Base-by-base conservation (phyloP, 2,797 vertebrate genomes). In the Prunella strophiata region DNA sequence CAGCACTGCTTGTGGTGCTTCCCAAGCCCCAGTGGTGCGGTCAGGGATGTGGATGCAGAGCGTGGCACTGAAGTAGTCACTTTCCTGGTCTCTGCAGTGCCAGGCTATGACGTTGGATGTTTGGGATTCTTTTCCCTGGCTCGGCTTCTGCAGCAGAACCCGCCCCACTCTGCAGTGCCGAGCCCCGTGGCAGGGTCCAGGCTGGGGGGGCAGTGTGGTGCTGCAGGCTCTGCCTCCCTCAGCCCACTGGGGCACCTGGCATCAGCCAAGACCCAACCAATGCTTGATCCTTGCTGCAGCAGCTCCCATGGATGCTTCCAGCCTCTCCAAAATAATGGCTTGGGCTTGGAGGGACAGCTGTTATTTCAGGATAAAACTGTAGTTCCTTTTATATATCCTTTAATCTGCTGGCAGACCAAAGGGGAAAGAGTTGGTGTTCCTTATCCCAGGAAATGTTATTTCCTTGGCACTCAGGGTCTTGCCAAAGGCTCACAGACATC, bases 21-120 rank as follows among this genome's bases (percentile, higher is more conserved):
- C n/a, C 22, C 1, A 0, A 11, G 71, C 29, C 42, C 43, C 29
- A 1, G 25, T 4, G 5, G 13, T 13, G 3, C 2, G 0, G 23
- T 32, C 27, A 11, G 43, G 63, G 36, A 7, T 6, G 20, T 7
- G 13, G 54, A 8, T 0, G 0, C 3, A 18, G 61, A 85, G 38
- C 0, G 0, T 30, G 55, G 36, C 59, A 23, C 48, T 13, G 40
- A 30, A 45, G 25, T 4, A 26, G 47, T 54, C 19, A 0, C 47
- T 27, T 30, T 51, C 72, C 61, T 1, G 0, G 9, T 11, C 80
- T 75, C 57, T 5, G 5, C 76, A 61, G 85, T 36, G 61, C 61
- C 8, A 15, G n/a, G 54, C 0, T 0, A 17, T 78, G 72, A 62
- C 1, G 1, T 62, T 66, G 51, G 47, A 61, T 47, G 50, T 65